Evolutionary conservation across 2,797 vertebrate species (phyloP).

Genomic region (Chiroxiphia lanceolata): DNA sequence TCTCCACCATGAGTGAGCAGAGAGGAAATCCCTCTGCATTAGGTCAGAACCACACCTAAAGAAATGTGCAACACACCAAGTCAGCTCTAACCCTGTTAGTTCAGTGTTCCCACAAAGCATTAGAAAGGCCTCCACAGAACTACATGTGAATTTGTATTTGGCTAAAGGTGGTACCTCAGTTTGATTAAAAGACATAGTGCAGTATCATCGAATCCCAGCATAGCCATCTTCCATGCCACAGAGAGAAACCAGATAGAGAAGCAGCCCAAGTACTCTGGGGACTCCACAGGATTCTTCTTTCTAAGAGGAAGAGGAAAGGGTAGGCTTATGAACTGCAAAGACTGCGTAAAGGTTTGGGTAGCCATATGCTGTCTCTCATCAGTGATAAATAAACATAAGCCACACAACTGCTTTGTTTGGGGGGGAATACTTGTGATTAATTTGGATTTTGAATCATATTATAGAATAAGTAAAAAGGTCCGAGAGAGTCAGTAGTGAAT

Average conservation of each 20-base stretch:
- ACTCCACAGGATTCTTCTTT: background rate
- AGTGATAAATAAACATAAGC: background rate
- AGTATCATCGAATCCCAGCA: background rate
- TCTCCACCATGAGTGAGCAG: background rate
- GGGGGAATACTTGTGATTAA: background rate
- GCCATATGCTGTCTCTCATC: background rate
- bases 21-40: background rate
- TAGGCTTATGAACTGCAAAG: background rate
- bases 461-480: background rate
- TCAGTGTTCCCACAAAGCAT: background rate
- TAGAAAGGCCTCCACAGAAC: background rate
- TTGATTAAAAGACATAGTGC: background rate
- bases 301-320: background rate
- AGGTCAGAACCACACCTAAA: background rate
- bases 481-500: background rate
- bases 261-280: background rate
- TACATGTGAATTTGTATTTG: background rate
- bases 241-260: background rate
- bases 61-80: fast-evolving
- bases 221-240: background rate
- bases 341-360: background rate
- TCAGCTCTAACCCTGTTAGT: background rate
- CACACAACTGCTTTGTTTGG: background rate
- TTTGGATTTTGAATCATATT: background rate
- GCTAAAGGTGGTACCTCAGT: background rate